Base-by-base conservation (phyloP, 2,797 vertebrate genomes). In the Aphelocoma californica region DNA sequence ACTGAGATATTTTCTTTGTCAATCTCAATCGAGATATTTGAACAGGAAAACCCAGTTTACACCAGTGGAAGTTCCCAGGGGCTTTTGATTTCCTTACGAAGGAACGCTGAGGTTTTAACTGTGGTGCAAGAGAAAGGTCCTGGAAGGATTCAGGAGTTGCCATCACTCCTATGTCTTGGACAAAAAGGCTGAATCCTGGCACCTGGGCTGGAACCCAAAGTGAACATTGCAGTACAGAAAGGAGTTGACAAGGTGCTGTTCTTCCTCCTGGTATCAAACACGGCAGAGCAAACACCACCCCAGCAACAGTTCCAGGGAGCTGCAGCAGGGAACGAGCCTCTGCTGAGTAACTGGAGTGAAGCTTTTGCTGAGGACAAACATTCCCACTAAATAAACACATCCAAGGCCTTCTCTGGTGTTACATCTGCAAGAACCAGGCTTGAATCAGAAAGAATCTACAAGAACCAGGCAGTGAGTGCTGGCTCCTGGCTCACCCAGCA, bases 1-100 rank as follows among this genome's bases (percentile, higher is more conserved):
- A 57, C 82, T 16, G 86, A 95, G 95, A 86, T 97, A 90, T 97
- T 97, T 97, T 96, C 93, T 98, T 96, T 97, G 95, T 97, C 97
- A 96, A 79, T 95, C 89, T 95, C 75, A 18, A 75, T 94, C 10
- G 18, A 95, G 74, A 89, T 79, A 54, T 85, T 94, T 92, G 92
- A 94, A 90, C 91, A 95, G 96, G 86, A 97, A 97, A 97, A 93
- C 71, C 40, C 72, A 56, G 84, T 94, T 95, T 96, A 96, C 95
- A 95, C 61, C 69, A 66, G 90, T 90, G 92, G 86, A 94, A 87
- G 67, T 86, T 97, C 93, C 77, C 72, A 91, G 71, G 82, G 84
- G 54, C 70, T 95, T 93, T 88, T 92, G 29, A 36, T 92, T 96
- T 91, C 88, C 96, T 69, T 38, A 64, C 65, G 91, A 97, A 97